Conservation (phyloP, 2,888 invertebrate genomes). For the Lepidocyrtinus sp. region DNA sequence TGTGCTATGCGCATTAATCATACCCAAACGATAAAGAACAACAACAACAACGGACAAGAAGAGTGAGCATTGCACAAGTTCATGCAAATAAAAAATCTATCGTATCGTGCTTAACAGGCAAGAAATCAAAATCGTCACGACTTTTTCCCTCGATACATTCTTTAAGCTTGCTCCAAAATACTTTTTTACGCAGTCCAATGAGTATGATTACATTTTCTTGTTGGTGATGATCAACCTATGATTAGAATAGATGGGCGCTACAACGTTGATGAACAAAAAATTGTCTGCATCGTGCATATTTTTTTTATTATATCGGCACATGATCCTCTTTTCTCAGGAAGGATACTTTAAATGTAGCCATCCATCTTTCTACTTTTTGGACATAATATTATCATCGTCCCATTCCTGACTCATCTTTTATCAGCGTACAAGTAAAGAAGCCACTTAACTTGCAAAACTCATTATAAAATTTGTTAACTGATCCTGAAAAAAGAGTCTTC, state of each 20-base stretch:
- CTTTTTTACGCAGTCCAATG: neutral
- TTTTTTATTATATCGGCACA: neutral
- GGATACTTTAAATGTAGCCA: neutral
- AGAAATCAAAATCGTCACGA: constrained; percentile 70
- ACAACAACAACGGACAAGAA: constrained; percentile 18
- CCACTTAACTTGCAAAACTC: neutral
- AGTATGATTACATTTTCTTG: neutral
- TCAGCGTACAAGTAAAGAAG: neutral
- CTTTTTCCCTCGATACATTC: constrained; percentile 22
- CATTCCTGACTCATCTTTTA: neutral
- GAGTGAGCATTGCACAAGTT: constrained; percentile 37
- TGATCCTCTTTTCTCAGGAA: neutral
- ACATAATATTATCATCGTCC: neutral
- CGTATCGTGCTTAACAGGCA: constrained; percentile 63
- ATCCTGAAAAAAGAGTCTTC: neutral
- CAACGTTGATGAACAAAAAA: neutral
- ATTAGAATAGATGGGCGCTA: constrained; percentile 15
- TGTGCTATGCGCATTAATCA: constrained; percentile 65
- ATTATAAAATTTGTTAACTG: neutral
- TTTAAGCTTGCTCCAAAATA: constrained; percentile 1
- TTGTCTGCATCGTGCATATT: constrained; percentile 12
- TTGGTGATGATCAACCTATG: constrained; percentile 19
- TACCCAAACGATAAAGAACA: constrained; percentile 53
- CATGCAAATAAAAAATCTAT: constrained; percentile 66
- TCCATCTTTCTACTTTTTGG: neutral